phyloP scores from a whole-genome alignment of 1,140 invertebrate genomes.

The Acromyrmex echinatior region DNA sequence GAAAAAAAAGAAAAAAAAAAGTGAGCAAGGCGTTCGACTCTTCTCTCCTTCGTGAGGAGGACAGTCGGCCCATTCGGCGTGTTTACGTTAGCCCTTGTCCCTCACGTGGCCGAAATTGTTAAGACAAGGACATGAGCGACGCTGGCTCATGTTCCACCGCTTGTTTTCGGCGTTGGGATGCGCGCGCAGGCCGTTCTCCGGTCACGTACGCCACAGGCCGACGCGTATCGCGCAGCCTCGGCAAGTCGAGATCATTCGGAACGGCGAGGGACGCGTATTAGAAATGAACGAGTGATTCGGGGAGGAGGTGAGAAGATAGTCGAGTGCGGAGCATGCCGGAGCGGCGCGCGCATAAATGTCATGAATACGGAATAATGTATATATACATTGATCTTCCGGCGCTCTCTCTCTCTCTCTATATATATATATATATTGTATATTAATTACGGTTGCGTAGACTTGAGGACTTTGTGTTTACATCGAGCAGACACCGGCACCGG shows the following conservation, averaged over 20 bases:
- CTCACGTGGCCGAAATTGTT: slow-evolving; percentile 1
- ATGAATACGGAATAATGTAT: too few species aligned
- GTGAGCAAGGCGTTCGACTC: not conserved
- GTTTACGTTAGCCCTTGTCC: slow-evolving; percentile 29
- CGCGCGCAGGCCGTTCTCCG: slow-evolving; percentile 71
- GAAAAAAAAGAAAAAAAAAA: not conserved
- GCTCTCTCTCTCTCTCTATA: not conserved
- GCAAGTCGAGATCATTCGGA: not conserved
- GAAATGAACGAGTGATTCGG: not conserved
- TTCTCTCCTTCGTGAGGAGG: not conserved
- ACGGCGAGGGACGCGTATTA: not conserved
- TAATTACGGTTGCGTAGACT: not conserved
- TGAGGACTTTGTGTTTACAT: too few species aligned
- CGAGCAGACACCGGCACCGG: too few species aligned
- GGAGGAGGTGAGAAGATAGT: not conserved
- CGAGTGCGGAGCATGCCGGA: not conserved
- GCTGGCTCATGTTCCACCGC: slow-evolving; percentile 30
- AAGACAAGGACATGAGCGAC: slow-evolving; percentile 54
- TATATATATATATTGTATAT: not conserved
- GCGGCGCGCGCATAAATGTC: not conserved
- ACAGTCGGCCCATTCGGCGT: not conserved
- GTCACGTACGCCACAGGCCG: slow-evolving; percentile 69
- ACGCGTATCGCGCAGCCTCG: slow-evolving; percentile 10
- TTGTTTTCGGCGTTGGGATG: slow-evolving; percentile 54
- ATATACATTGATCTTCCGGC: not conserved